phyloP scores from a whole-genome alignment of 2,797 vertebrate species.

The Coendou prehensilis region DNA sequence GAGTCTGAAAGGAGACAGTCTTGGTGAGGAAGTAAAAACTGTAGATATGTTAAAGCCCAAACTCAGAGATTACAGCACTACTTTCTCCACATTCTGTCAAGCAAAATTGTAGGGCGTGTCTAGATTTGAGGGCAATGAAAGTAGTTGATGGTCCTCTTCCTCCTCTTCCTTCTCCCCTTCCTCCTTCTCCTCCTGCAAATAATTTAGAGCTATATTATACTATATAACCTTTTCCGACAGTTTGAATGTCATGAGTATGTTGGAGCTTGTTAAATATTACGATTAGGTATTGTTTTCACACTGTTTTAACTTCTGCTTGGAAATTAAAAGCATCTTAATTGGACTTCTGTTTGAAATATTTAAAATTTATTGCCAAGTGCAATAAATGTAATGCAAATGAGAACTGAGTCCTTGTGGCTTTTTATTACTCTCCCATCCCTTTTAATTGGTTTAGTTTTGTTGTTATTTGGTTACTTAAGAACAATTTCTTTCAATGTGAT shows the following conservation, averaged over 20 bases:
- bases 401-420: conserved; percentile 79
- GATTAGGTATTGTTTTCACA: conserved; percentile 58
- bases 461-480: conserved; percentile 67
- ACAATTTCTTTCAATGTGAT: conserved; percentile 54
- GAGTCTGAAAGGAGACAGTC: conserved; percentile 11
- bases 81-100: background rate
- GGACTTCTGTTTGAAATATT: conserved; percentile 78
- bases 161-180: background rate
- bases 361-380: conserved; percentile 75
- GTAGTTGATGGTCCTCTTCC: background rate
- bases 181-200: background rate
- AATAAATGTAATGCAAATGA: conserved; percentile 83
- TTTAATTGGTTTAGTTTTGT: conserved; percentile 66
- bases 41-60: background rate
- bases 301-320: conserved; percentile 59
- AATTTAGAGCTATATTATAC: background rate
- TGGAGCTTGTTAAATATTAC: conserved; percentile 27
- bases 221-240: conserved; percentile 46
- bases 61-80: background rate
- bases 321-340: conserved; percentile 71
- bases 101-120: background rate
- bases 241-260: background rate
- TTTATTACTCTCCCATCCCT: conserved; percentile 78
- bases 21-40: conserved; percentile 16
- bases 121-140: background rate